Evolutionary conservation across 2,888 invertebrate species (phyloP), one percentile per base, ranked within the genome.

Genomic region (Sesia apiformis): DNA sequence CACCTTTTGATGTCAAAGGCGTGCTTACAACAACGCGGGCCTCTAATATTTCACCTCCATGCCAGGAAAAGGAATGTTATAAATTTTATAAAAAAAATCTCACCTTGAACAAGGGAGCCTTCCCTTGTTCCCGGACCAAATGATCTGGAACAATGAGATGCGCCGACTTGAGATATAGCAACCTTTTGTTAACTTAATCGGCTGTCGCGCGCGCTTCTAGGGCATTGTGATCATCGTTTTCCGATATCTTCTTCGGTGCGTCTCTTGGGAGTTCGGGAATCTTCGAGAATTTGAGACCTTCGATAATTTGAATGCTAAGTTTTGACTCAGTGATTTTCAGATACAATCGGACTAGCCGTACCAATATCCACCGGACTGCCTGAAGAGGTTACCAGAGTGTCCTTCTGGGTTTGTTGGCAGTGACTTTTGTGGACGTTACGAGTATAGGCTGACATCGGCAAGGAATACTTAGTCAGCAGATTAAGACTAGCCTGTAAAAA

Each of bases 181-280:
- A 62, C 66, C 65, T 66, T 74, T 72, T 70, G 50, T 65, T 65
- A 63, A 64, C 61, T 66, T 66, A 67, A 72, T 68, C 67, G 65
- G 56, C 59, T 64, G 63, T 66, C 63, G 63, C 61, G 43, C 63
- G 63, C 61, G 43, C 40, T 49, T 52, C 23, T 52, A 41, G 23
- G 52, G 8, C 23, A 8, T 41, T 39, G 61, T 56, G 57, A 66
- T 69, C 67, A 72, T 72, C 65, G 73, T 72, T 73, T 74, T 67
- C 67, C 70, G 64, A 73, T 73, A 74, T 69, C 69, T 62, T 65
- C 63, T 63, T 53, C 43, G 59, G 52, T 55, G 39, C 53, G 56
- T 57, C 52, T 53, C 56, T 55, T 51, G 40, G 23, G 49, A 23
- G 49, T 52, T 63, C 59, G 62, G 56, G 55, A 57, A 56, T 61